phyloP scores from a whole-genome alignment of 2,888 invertebrate species.

The Euproctis similis region DNA sequence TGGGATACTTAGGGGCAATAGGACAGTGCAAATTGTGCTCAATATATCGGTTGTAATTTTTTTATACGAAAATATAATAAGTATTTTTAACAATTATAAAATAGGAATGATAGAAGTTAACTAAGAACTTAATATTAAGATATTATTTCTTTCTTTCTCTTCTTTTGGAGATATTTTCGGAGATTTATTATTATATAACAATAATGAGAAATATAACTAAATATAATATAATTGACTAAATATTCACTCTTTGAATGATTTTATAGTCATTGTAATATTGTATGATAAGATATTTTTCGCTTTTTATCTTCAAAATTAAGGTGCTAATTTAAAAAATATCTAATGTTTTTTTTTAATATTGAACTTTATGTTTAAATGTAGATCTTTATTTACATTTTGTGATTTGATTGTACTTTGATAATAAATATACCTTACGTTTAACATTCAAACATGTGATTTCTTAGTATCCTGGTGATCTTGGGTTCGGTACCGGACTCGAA shows the following conservation, averaged over 20 bases:
- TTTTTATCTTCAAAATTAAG: too few species aligned
- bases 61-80: too few species aligned
- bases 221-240: too few species aligned
- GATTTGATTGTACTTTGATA: constrained; percentile 44
- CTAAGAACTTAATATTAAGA: not conserved
- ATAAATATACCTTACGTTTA: constrained; percentile 58
- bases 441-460: too few species aligned
- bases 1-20: constrained; percentile 38
- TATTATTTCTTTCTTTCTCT: constrained; percentile 7
- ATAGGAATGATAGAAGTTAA: not conserved
- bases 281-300: too few species aligned
- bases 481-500: too few species aligned
- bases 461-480: too few species aligned
- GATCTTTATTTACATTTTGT: constrained; percentile 46
- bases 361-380: constrained; percentile 29
- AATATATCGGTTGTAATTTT: constrained; percentile 38
- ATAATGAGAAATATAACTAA: constrained; percentile 19
- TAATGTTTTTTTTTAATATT: constrained; percentile 32
- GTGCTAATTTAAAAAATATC: constrained; percentile 46
- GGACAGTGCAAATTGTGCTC: constrained; percentile 46
- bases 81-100: too few species aligned
- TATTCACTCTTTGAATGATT: too few species aligned
- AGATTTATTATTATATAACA: too few species aligned
- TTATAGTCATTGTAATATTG: too few species aligned
- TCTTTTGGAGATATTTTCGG: too few species aligned